Conservation (phyloP, 2,797 vertebrate genomes). For the Hydrocynus forskahlii region DNA sequence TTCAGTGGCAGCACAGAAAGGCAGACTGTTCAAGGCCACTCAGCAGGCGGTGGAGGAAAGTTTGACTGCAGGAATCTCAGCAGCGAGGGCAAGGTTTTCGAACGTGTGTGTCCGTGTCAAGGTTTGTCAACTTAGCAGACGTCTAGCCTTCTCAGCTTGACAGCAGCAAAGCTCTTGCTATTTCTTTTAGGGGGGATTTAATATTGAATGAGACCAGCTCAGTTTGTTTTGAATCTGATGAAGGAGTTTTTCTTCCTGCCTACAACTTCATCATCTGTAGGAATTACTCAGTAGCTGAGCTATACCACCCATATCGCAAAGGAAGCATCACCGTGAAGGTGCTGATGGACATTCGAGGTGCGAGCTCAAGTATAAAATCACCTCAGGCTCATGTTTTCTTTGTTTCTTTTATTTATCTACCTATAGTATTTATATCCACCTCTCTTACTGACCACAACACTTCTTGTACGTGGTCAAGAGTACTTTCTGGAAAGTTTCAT, state of each 20-base stretch:
- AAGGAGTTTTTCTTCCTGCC: background rate
- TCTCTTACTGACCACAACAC: no score
- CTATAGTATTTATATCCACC: no score
- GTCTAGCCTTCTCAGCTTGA: slow-evolving; percentile 14
- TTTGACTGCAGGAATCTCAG: slow-evolving; percentile 42
- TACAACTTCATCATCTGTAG: background rate
- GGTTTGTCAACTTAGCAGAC: slow-evolving; percentile 19
- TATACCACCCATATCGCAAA: background rate
- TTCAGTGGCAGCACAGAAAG: slow-evolving; percentile 74
- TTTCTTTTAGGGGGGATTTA: background rate
- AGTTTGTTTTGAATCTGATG: background rate
- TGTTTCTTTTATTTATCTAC: no score
- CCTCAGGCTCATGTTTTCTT: background rate
- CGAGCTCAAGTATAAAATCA: background rate
- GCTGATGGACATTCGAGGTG: background rate
- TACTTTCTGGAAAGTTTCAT: no score
- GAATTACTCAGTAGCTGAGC: background rate
- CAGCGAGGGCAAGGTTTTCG: slow-evolving; percentile 34
- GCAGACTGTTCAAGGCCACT: slow-evolving; percentile 65
- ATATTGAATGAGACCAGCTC: background rate
- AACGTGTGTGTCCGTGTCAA: slow-evolving; percentile 42
- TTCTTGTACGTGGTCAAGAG: background rate
- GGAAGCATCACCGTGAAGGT: background rate
- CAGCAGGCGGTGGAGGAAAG: slow-evolving; percentile 45
- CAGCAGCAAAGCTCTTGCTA: background rate